phyloP scores from a whole-genome alignment of 1,140 invertebrate species.

The Trichonephila clavata region DNA sequence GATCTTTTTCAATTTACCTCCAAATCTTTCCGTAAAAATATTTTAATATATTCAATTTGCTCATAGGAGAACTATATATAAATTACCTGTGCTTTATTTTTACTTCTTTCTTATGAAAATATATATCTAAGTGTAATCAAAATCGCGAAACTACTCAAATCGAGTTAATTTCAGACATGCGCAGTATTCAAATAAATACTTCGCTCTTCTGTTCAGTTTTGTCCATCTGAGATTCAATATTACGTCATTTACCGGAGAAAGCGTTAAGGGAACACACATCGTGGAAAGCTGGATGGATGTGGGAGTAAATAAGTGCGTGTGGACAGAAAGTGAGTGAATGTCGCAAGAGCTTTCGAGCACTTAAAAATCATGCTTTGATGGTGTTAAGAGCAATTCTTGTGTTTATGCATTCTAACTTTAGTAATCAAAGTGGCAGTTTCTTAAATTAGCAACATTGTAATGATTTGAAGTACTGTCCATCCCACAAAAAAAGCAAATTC shows the following conservation, averaged over 20 bases:
- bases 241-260: constrained; percentile 23
- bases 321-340: not conserved
- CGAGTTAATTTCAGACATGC: not conserved
- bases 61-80: no score
- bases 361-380: not conserved
- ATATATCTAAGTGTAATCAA: not conserved
- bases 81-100: no score
- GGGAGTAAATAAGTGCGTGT: constrained; percentile 10
- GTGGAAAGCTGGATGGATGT: not conserved
- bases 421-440: not conserved
- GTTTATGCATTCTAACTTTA: not conserved
- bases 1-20: no score
- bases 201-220: not conserved
- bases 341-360: not conserved
- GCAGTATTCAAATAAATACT: not conserved
- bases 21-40: no score
- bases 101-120: not conserved
- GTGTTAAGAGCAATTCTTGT: not conserved
- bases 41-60: no score
- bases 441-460: not conserved
- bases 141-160: not conserved
- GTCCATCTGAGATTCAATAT: not conserved
- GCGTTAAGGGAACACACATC: not conserved
- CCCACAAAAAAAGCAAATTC: not conserved
- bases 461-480: not conserved